Percentiles rank a stretch among this genome's conserved stretches.
Evolutionary conservation across 2,888 invertebrate genomes (phyloP).

Genomic region (Physocephala rufipes): DNA sequence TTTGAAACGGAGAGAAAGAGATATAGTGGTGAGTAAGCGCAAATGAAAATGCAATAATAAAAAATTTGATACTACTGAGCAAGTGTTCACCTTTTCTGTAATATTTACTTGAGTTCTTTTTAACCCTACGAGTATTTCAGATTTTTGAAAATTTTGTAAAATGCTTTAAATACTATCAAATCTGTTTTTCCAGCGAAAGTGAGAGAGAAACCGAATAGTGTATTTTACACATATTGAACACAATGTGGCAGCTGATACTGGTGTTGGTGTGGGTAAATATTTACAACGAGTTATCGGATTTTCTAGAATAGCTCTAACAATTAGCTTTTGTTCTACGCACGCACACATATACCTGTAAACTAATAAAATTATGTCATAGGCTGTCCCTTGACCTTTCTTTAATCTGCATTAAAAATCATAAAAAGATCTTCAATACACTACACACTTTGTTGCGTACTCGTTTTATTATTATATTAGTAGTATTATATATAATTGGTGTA

Average conservation of each 20-base stretch:
- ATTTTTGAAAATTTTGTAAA: neutral
- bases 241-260: neutral
- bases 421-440: too few relatives aligned
- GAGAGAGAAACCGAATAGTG: neutral
- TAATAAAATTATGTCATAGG: neutral
- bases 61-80: neutral
- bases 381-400: slow-evolving; percentile 5
- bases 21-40: neutral
- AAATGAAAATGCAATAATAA: neutral
- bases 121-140: neutral
- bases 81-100: neutral
- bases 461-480: too few relatives aligned
- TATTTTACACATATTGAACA: neutral
- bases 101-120: neutral
- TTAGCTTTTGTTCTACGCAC: too few relatives aligned
- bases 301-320: neutral
- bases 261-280: neutral
- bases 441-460: too few relatives aligned
- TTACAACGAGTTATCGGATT: neutral
- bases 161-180: neutral
- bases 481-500: too few relatives aligned
- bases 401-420: neutral
- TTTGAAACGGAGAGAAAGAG: neutral
- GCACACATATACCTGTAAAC: neutral
- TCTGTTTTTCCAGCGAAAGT: neutral